Evolutionary conservation across 2,888 invertebrate genomes (phyloP).

Genomic region (Frankliniella intonsa): DNA sequence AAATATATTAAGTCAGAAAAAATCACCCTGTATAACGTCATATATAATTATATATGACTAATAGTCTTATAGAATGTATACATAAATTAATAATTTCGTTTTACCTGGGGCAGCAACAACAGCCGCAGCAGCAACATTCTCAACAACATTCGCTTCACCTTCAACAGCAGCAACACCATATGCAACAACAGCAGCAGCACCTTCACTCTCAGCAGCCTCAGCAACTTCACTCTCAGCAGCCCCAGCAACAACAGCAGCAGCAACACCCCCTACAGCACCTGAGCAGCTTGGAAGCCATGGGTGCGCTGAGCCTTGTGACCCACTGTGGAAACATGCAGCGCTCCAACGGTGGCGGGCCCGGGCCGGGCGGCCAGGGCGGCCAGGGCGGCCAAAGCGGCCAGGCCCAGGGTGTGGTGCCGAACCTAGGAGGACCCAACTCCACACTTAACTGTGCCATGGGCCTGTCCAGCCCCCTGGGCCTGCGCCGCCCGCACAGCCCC

Average conservation of each 20-base stretch:
- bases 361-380: conserved; percentile 39
- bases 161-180: conserved; percentile 49
- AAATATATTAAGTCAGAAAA: too few species aligned
- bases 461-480: conserved; percentile 59
- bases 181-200: conserved; percentile 41
- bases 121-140: conserved; percentile 37
- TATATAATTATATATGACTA: too few species aligned
- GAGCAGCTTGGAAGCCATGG: conserved; percentile 42
- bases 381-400: background rate
- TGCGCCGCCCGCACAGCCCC: conserved; percentile 53
- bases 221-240: conserved; percentile 33
- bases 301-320: conserved; percentile 11
- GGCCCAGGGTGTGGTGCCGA: background rate
- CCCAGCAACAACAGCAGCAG: conserved; percentile 32
- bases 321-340: conserved; percentile 4
- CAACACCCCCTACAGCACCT: conserved; percentile 41
- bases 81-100: too few species aligned
- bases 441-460: conserved; percentile 57
- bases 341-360: conserved; percentile 42
- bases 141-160: conserved; percentile 41
- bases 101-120: conserved; percentile 41
- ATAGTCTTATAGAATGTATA: too few species aligned
- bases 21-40: too few species aligned
- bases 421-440: background rate
- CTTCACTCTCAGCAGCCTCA: conserved; percentile 38